A percentile compares a stretch with the other conserved stretches of the same genome.
Evolutionary conservation across 2,888 invertebrate genomes (phyloP).

Genomic region (Caenorhabditis sp.): DNA sequence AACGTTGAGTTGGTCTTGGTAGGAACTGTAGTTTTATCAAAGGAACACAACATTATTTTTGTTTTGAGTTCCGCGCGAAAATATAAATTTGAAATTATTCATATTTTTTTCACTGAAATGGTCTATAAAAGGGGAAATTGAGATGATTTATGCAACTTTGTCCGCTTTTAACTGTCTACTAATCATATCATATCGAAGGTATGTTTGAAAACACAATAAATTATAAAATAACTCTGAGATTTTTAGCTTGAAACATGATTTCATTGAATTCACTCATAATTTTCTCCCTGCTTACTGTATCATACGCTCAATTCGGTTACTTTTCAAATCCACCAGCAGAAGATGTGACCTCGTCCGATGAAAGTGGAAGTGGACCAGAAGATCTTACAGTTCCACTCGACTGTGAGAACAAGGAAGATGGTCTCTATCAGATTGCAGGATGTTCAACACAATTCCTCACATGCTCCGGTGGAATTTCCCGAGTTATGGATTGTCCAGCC

Average conservation of each 20-base stretch:
- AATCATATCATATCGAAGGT: not conserved
- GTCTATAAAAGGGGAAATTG: conserved; percentile 4
- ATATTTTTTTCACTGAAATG: conserved; percentile 16
- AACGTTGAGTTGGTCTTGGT: not conserved
- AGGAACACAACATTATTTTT: not conserved
- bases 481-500: conserved; percentile 36
- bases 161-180: not conserved
- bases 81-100: not conserved
- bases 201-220: conserved; percentile 7
- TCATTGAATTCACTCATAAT: not conserved
- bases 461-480: conserved; percentile 30
- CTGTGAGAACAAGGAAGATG: conserved; percentile 20
- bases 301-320: not conserved
- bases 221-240: not conserved
- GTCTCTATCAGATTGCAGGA: conserved; percentile 24
- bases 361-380: conserved; percentile 1
- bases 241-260: conserved; percentile 7
- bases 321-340: not conserved
- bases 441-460: conserved; percentile 34
- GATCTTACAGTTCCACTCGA: conserved; percentile 14
- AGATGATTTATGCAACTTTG: not conserved
- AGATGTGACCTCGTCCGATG: not conserved
- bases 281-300: not conserved
- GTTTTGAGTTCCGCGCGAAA: not conserved
- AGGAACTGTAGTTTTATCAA: not conserved